Conservation (phyloP, 2,888 invertebrate genomes). For the Callyntrura sp. region DNA sequence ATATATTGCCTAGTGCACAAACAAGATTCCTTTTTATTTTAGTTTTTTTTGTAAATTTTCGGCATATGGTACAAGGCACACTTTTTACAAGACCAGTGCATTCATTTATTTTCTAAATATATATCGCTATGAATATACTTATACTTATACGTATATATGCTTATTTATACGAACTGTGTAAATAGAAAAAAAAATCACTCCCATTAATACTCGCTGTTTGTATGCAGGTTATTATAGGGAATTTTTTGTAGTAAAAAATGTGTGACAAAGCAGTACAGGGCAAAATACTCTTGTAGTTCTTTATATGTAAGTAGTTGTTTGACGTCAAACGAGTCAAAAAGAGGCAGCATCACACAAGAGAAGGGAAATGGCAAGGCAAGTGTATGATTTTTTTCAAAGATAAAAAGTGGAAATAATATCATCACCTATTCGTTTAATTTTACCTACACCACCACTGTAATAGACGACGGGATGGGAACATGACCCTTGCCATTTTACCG, state of each 20-base stretch:
- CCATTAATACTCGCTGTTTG: background rate
- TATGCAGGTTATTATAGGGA: background rate
- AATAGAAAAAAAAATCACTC: too few relatives aligned
- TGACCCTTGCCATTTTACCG: too few relatives aligned
- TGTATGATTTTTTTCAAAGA: background rate
- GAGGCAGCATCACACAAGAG: background rate
- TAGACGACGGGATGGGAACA: too few relatives aligned
- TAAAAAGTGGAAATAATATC: background rate
- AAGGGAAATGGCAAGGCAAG: conserved; percentile 4
- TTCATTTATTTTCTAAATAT: conserved; percentile 10
- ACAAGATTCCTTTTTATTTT: conserved; percentile 1
- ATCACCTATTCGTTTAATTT: too few relatives aligned
- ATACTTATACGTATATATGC: background rate
- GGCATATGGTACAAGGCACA: conserved; percentile 20
- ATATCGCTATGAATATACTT: background rate
- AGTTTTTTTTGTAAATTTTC: background rate
- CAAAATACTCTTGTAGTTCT: conserved; percentile 1
- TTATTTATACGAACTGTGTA: too few relatives aligned
- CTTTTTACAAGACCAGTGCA: background rate
- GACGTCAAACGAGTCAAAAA: conserved; percentile 61
- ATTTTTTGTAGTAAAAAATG: background rate
- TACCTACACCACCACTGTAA: too few relatives aligned
- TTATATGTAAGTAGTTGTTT: conserved; percentile 32
- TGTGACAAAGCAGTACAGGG: conserved; percentile 40
- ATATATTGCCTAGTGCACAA: background rate